Percentiles rank a stretch among this genome's conserved stretches.
These are phyloP conservation scores for Calonectris borealis DNA, from an alignment of 2,113 vertebrate species.

Conservation along the genomic window DNA sequence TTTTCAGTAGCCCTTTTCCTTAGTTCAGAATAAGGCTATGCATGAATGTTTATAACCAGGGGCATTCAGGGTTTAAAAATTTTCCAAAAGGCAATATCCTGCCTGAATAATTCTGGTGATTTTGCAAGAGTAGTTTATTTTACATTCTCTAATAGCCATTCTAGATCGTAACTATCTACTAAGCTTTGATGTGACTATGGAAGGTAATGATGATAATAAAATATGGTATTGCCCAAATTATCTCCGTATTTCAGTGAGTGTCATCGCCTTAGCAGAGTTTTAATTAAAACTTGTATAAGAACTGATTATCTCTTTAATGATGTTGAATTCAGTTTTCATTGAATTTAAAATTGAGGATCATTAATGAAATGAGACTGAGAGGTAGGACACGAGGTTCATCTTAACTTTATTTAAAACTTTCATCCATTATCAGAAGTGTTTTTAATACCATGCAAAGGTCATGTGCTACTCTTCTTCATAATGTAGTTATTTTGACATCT, in stretches of 20 bases:
- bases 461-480: background rate
- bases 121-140: background rate
- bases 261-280: background rate
- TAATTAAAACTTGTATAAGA: background rate
- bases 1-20: background rate
- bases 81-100: background rate
- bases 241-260: background rate
- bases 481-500: background rate
- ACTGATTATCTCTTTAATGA: background rate
- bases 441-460: background rate
- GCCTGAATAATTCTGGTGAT: background rate
- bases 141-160: background rate
- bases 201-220: background rate
- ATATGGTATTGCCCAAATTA: background rate
- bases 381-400: background rate
- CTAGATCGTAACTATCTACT: background rate
- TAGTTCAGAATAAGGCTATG: background rate
- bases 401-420: background rate
- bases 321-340: background rate
- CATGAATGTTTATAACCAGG: background rate
- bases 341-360: background rate
- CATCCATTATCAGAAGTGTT: background rate
- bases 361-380: background rate
- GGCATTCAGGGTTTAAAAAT: background rate
- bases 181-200: background rate